Evolutionary conservation across 2,113 vertebrate genomes (phyloP).

Genomic region (Paramisgurnus dabryanus): DNA sequence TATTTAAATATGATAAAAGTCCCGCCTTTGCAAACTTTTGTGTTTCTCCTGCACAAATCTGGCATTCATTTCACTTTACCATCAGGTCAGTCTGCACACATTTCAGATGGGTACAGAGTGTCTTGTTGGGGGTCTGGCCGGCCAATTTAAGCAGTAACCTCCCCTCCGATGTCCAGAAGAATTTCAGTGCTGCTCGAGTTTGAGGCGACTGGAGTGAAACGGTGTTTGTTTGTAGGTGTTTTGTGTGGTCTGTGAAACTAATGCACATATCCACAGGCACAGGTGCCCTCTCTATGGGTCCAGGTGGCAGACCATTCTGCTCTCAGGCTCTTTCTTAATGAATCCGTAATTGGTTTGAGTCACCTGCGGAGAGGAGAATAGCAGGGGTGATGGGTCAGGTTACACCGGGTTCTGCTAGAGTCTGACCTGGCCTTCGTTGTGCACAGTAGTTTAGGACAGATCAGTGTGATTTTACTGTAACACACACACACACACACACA

Average conservation of each 20-base stretch:
- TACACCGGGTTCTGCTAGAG: slow-evolving; percentile 5
- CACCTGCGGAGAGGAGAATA: slow-evolving; percentile 68
- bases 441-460: slow-evolving; percentile 4
- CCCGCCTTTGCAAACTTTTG: too few species aligned
- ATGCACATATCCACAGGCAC: slow-evolving; percentile 73
- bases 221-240: slow-evolving; percentile 29
- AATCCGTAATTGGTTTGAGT: slow-evolving; percentile 80
- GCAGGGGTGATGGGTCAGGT: slow-evolving; percentile 57
- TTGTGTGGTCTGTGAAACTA: slow-evolving; percentile 55
- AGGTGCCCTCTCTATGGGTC: slow-evolving; percentile 76
- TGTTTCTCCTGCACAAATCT: neutral
- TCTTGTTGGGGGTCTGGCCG: slow-evolving; percentile 6
- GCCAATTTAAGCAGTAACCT: slow-evolving; percentile 1
- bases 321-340: slow-evolving; percentile 76
- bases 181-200: neutral
- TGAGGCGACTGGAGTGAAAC: neutral
- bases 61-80: neutral
- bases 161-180: slow-evolving; percentile 3
- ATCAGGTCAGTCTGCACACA: slow-evolving; percentile 3
- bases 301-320: slow-evolving; percentile 76
- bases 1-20: neutral
- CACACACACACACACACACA: neutral
- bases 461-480: neutral
- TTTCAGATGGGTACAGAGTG: slow-evolving; percentile 13
- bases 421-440: slow-evolving; percentile 34